Base-by-base conservation (phyloP, 2,888 invertebrate species). In the Andrena bucephala region DNA sequence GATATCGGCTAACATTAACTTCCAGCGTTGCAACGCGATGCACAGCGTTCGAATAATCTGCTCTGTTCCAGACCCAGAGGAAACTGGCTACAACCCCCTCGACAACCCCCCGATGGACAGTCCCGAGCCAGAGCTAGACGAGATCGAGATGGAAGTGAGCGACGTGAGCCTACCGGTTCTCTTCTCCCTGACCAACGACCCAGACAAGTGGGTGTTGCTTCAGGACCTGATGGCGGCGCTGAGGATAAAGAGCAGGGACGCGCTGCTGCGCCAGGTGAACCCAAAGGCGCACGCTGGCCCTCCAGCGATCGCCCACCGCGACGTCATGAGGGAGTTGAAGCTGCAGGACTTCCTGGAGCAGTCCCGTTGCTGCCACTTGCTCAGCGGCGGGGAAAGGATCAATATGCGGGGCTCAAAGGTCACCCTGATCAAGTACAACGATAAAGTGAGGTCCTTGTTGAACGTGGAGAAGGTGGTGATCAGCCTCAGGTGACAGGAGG, bases 371-470 rank as follows among this genome's bases (percentile, higher is more conserved):
- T 96, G 97, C 91, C 97, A 97, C 92, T 95, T 97, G 71, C 94
- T 97, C 81, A 96, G 97, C 90, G 96, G 97, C 62, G 97, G 97
- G 48, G 97, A 97, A 93, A 97, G 97, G 92, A 95, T 97, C 81
- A 97, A 97, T 93, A 96, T 97, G 75, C 96, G 97, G 78, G 96
- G 97, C 60, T 97, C 97, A 67, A 97, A 97, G 94, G 97, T 98
- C 89, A 96, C 97, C 70, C 96, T 98, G 76, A 96, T 98, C 87
- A 96, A 97, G 92, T 97, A 98, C 94, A 98, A 97, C 89, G 97
- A 98, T 91, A 97, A 96, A 93, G 97, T 98, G 87, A 96, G 96
- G 90, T 96, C 97, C 94, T 95, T 98, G 92, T 95, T 98, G 90
- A 97, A 97, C 93, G 97, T 98, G 79, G 97, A 98, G 94, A 96